Conservation (phyloP, 2,888 invertebrate species). For the Rhyacophila evoluta region DNA sequence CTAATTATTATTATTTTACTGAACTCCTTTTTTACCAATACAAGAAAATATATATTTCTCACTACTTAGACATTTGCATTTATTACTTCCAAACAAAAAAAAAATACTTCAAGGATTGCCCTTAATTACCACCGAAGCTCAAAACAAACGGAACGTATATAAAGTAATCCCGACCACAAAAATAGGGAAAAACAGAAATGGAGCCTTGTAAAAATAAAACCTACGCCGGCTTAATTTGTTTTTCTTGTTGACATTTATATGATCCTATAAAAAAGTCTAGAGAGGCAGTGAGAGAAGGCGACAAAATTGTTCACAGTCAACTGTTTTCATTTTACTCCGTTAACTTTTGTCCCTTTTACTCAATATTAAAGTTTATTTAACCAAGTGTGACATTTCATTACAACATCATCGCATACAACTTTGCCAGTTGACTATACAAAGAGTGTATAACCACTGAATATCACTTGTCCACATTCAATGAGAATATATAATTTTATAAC, state of each 20-base stretch:
- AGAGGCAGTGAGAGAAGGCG: conserved; percentile 22
- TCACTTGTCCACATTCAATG: too few species aligned
- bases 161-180: conserved; percentile 39
- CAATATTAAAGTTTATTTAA: conserved; percentile 11
- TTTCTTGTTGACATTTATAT: conserved; percentile 51
- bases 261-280: conserved; percentile 42
- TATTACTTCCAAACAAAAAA: background rate
- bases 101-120: background rate
- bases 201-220: conserved; percentile 40
- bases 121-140: conserved; percentile 36
- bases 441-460: too few species aligned
- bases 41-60: too few species aligned
- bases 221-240: conserved; percentile 49
- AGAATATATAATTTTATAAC: too few species aligned
- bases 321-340: conserved; percentile 33
- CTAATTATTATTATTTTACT: too few species aligned
- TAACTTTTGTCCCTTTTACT: conserved; percentile 4
- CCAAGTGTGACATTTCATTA: background rate
- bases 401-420: too few species aligned
- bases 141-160: conserved; percentile 36
- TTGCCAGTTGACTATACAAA: too few species aligned
- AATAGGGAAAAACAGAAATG: conserved; percentile 39
- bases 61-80: conserved; percentile 16
- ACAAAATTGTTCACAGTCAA: conserved; percentile 35
- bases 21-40: too few species aligned